Conservation (phyloP, 2,888 invertebrate genomes). For the Emmelina monodactyla region DNA sequence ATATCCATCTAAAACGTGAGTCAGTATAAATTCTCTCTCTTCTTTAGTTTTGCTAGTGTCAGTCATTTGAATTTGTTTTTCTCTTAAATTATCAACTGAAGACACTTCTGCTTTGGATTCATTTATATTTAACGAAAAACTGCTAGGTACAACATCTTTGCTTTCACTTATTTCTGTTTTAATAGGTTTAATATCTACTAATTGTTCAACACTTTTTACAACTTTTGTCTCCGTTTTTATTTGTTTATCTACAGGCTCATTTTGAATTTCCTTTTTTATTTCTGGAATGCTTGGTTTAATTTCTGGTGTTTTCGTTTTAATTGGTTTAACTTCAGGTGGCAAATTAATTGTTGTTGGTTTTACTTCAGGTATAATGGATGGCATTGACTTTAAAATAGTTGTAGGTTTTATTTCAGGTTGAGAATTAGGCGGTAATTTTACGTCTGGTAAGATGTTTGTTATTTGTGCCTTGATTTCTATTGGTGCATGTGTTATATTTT, state of each 20-base stretch:
- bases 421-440: not conserved
- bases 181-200: conserved; percentile 18
- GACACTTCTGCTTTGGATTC: conserved; percentile 15
- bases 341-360: not conserved
- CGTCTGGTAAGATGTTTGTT: not conserved
- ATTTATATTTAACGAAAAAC: too few relatives aligned
- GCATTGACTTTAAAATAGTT: not conserved
- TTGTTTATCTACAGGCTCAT: conserved; percentile 7
- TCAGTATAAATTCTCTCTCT: conserved; percentile 30
- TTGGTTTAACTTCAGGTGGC: too few relatives aligned
- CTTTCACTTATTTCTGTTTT: conserved; percentile 15
- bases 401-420: not conserved
- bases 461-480: not conserved
- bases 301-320: too few relatives aligned
- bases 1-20: conserved; percentile 51
- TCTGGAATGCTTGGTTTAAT: too few relatives aligned
- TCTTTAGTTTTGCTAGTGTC: conserved; percentile 16
- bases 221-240: conserved; percentile 10
- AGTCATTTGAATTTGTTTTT: conserved; percentile 18
- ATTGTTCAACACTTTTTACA: conserved; percentile 16
- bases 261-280: conserved; percentile 13
- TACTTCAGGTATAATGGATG: not conserved
- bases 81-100: conserved; percentile 19
- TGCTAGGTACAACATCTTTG: too few relatives aligned
- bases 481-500: too few relatives aligned